Percentiles rank a stretch among this genome's conserved stretches.
These are phyloP conservation scores for Spheniscus mendiculus DNA, from an alignment of 2,113 vertebrate genomes.

Conservation along the genomic window DNA sequence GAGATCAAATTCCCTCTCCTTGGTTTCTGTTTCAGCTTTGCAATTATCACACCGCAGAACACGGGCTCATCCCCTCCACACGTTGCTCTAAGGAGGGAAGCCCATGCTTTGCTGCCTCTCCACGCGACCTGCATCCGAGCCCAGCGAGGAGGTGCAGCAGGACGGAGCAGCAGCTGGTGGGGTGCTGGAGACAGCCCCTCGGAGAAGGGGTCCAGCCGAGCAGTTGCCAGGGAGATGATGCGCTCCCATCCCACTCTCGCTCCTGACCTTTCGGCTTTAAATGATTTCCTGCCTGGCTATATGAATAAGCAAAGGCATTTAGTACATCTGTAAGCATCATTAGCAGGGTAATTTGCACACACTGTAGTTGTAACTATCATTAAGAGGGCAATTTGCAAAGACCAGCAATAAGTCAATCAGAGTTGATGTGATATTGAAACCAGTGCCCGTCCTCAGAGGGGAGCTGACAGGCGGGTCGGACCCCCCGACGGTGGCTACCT, in stretches of 20 bases:
- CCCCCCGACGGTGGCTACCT: accelerated
- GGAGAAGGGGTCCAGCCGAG: background rate
- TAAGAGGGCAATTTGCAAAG: background rate
- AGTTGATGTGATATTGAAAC: background rate
- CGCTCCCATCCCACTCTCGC: background rate
- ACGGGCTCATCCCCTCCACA: accelerated
- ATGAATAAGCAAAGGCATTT: background rate
- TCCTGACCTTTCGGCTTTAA: background rate
- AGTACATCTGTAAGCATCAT: background rate
- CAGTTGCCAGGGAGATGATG: background rate
- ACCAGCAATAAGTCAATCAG: background rate
- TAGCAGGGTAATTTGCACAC: background rate
- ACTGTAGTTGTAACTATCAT: background rate
- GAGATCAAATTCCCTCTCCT: background rate
- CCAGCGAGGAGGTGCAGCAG: background rate
- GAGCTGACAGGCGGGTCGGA: background rate
- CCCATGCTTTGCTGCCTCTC: background rate
- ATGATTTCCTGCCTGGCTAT: background rate
- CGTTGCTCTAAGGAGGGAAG: background rate
- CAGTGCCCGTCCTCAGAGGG: background rate
- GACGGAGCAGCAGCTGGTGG: background rate
- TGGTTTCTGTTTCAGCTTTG: background rate
- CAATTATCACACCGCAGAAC: background rate
- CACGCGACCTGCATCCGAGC: accelerated
- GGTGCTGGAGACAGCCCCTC: background rate